A percentile compares a stretch with the other conserved stretches of the same genome.
phyloP scores from a whole-genome alignment of 2,797 vertebrate species.

The Thunnus albacares region DNA sequence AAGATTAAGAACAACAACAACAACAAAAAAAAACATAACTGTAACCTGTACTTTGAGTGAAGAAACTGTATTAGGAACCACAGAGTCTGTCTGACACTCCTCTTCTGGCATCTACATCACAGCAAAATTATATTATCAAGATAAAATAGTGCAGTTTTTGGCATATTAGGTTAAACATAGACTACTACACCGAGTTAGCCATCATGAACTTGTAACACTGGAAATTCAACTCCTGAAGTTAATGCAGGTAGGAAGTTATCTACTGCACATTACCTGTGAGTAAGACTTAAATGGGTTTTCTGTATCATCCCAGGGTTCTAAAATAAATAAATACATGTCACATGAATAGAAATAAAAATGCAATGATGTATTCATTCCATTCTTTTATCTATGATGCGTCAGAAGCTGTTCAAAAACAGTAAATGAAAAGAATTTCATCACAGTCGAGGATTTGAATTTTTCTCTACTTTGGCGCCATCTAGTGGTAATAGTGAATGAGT shows the following conservation, averaged over 20 bases:
- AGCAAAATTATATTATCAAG: background rate
- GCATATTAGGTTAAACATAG: background rate
- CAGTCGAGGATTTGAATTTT: no score
- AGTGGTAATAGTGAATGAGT: background rate
- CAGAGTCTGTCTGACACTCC: slow-evolving; percentile 40
- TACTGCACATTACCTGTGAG: slow-evolving; percentile 58
- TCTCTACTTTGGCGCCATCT: slow-evolving; percentile 32
- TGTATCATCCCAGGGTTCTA: slow-evolving; percentile 74
- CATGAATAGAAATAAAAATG: background rate
- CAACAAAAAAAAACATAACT: background rate
- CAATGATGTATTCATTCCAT: background rate
- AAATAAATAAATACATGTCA: slow-evolving; percentile 19
- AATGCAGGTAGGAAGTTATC: background rate
- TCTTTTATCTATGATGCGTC: background rate
- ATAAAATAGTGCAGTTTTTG: no score
- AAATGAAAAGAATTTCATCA: background rate
- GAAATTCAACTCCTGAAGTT: background rate
- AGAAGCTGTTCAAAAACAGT: background rate
- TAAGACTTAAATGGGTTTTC: slow-evolving; percentile 75
- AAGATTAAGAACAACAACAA: no score
- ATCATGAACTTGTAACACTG: no score
- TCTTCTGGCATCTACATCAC: slow-evolving; percentile 17
- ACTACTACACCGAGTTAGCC: no score
- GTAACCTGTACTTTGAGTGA: background rate
- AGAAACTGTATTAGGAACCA: background rate